phyloP scores from a whole-genome alignment of 1,140 invertebrate species.

The Atta colombica region DNA sequence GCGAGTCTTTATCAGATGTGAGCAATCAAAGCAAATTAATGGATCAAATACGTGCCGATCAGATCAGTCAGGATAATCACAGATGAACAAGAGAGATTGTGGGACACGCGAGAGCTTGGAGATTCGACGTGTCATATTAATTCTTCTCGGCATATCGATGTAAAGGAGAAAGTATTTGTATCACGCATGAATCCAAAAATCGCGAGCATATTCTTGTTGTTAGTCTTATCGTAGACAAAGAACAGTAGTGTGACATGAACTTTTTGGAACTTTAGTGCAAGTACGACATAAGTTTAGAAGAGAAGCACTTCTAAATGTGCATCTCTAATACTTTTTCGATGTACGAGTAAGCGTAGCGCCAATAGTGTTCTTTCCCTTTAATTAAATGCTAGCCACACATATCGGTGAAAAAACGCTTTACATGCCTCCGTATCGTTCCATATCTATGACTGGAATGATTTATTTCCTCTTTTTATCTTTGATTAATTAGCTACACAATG shows the following conservation, averaged over 20 bases:
- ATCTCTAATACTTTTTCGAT: slow-evolving; percentile 10
- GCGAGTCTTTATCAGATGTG: slow-evolving; percentile 83
- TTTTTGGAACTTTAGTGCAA: slow-evolving; percentile 20
- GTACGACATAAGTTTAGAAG: slow-evolving; percentile 2
- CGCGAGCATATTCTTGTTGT: slow-evolving; percentile 11
- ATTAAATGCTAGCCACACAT: slow-evolving; percentile 40
- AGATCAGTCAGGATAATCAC: slow-evolving; percentile 72
- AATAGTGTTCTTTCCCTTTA: slow-evolving; percentile 47
- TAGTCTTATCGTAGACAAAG: slow-evolving; percentile 7
- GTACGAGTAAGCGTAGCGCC: slow-evolving; percentile 37
- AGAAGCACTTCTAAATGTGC: not conserved
- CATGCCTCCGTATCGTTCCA: slow-evolving; percentile 11
- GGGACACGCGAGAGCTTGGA: slow-evolving; percentile 8
- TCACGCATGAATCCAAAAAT: not conserved
- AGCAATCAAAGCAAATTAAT: slow-evolving; percentile 80
- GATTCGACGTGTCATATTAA: slow-evolving; percentile 26
- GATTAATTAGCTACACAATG: slow-evolving; percentile 4
- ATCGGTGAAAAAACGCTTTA: slow-evolving; percentile 31
- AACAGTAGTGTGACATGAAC: slow-evolving; percentile 1
- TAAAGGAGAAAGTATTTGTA: not conserved
- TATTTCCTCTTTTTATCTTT: not conserved
- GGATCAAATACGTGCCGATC: slow-evolving; percentile 72
- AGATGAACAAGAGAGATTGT: slow-evolving; percentile 59
- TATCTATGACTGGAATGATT: slow-evolving; percentile 37
- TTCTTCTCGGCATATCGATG: not conserved